Evolutionary conservation across 2,113 vertebrate species (phyloP), one percentile per base, ranked within the genome.

Genomic region (Sakesphorus luctuosus): DNA sequence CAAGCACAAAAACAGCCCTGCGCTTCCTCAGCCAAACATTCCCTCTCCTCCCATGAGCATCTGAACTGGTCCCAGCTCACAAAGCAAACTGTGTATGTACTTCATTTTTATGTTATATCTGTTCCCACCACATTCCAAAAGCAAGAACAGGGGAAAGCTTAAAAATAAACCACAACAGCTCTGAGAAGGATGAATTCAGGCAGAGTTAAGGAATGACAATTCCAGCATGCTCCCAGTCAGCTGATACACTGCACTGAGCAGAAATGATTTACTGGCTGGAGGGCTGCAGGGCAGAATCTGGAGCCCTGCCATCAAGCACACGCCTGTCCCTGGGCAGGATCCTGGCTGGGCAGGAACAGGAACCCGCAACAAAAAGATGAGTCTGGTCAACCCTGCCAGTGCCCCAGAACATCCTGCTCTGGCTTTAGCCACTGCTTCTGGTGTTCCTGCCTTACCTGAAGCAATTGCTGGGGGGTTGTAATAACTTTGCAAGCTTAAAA

Each of bases 311-410:
- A 26, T 6, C 1, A 2, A 50, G 56, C 43, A 46, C 66, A 67
- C 0, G 2, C 62, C 74, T 35, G 47, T 65, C 90, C 26, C 44
- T 0, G 0, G 1, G 2, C 3, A 14, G 56, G 62, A 49, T 50
- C 56, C 56, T 25, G 47, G 24, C 3, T 0, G 3, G 44, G 43
- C 36, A 65, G 71, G 43, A 89, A 79, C 71, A 75, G 66, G 66
- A 81, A n/a, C 13, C 43, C 61, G 24, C 18, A 35, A 3, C 33
- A 63, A 67, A 44, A 36, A 47, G 47, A 23, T 0, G 1, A 36
- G 18, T 25, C 56, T 67, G 79, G 11, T 53, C 26, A 56, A 8
- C 13, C 24, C 44, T 5, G 3, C 62, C 72, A 85, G 52, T 43
- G 31, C 8, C 50, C 44, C 83, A n/a, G 50, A 78, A 43, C 47